phyloP scores from a whole-genome alignment of 2,888 invertebrate species.

The Andrena fulva region DNA sequence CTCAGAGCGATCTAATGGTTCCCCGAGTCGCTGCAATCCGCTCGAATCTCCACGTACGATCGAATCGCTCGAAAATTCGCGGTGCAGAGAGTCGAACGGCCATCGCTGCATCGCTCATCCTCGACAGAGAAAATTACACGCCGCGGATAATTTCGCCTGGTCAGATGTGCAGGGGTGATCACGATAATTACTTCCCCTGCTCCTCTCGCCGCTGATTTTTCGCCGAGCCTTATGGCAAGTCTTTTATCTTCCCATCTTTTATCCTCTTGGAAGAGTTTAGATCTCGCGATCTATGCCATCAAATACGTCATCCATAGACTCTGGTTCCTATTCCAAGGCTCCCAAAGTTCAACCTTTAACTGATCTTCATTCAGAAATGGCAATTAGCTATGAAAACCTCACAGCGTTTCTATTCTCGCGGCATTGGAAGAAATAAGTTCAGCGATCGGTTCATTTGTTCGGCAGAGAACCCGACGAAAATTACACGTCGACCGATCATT shows the following conservation, averaged over 20 bases:
- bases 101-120: slow-evolving; percentile 29
- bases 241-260: slow-evolving; percentile 17
- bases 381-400: neutral
- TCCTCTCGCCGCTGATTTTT: slow-evolving; percentile 42
- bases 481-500: slow-evolving; percentile 31
- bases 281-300: too few relatives aligned
- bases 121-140: slow-evolving; percentile 72
- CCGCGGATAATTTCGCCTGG: slow-evolving; percentile 53
- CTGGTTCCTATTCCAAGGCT: too few relatives aligned
- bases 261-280: too few relatives aligned
- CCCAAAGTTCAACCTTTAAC: neutral
- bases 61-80: slow-evolving; percentile 4
- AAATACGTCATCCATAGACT: too few relatives aligned
- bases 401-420: neutral
- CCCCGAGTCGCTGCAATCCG: too few relatives aligned
- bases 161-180: slow-evolving; percentile 53
- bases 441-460: slow-evolving; percentile 13
- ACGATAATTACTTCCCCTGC: slow-evolving; percentile 49
- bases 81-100: neutral
- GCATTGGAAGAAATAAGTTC: neutral
- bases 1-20: too few relatives aligned
- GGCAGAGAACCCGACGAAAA: slow-evolving; percentile 26
- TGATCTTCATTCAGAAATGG: neutral
- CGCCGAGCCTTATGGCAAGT: slow-evolving; percentile 27
- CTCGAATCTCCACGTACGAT: neutral